Percentiles rank a stretch among this genome's conserved stretches.
These are phyloP conservation scores for Parasteatoda tepidariorum DNA, from an alignment of 1,140 invertebrate genomes.

Conservation along the genomic window DNA sequence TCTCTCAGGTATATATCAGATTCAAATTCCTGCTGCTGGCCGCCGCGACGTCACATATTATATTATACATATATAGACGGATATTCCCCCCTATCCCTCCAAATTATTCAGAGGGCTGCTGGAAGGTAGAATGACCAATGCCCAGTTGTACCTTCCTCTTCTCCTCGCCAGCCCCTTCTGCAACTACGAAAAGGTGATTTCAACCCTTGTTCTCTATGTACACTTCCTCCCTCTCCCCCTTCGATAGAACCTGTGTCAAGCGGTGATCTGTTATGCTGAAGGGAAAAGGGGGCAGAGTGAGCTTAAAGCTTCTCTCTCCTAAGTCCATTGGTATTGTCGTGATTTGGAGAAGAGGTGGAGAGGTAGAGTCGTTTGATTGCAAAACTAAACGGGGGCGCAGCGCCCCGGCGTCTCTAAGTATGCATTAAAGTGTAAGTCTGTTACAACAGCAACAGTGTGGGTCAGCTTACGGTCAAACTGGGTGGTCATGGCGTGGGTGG, in stretches of 20 bases:
- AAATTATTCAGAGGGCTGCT: slow-evolving; percentile 38
- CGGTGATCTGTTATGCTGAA: slow-evolving; percentile 7
- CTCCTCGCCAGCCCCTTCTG: neutral
- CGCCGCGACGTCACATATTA: slow-evolving; percentile 46
- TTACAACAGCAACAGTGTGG: slow-evolving; percentile 3
- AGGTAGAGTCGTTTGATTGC: slow-evolving; percentile 17
- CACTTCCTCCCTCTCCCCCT: neutral
- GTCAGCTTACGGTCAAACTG: slow-evolving; percentile 53
- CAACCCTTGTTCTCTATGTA: neutral
- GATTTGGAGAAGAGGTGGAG: neutral
- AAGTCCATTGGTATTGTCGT: slow-evolving; percentile 10
- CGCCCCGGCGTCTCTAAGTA: slow-evolving; percentile 39
- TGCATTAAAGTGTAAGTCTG: slow-evolving; percentile 56
- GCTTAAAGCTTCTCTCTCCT: slow-evolving; percentile 29
- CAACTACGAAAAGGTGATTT: slow-evolving; percentile 46
- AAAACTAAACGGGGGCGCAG: slow-evolving; percentile 46
- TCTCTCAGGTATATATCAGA: slow-evolving; percentile 23
- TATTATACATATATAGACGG: slow-evolving; percentile 55
- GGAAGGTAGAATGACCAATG: slow-evolving; percentile 34
- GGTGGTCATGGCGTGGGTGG: too few species aligned
- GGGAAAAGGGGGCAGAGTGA: neutral
- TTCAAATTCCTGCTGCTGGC: slow-evolving; percentile 40
- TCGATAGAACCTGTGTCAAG: neutral
- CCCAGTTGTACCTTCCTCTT: slow-evolving; percentile 14
- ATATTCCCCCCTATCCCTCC: neutral